These are phyloP conservation scores for Amblyjoppa fuscipennis DNA, from an alignment of 2,888 invertebrate species.

Conservation along the genomic window DNA sequence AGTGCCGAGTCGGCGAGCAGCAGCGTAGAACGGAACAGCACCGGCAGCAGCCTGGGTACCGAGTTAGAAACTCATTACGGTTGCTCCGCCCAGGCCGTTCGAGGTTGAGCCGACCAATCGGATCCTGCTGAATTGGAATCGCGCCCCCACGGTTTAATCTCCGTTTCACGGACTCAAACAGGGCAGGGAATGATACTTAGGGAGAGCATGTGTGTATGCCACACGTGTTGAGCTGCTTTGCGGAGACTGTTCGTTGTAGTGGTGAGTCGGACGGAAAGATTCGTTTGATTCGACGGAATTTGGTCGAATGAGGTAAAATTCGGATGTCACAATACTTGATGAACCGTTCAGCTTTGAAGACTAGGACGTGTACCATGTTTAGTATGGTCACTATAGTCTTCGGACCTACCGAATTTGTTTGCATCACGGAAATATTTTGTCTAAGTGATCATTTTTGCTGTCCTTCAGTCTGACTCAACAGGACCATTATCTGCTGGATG, in stretches of 20 bases:
- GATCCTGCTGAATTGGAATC: constrained; percentile 83
- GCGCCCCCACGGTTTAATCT: constrained; percentile 83
- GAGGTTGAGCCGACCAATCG: constrained; percentile 83
- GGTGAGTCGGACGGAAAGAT: neutral
- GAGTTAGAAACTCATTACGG: constrained; percentile 84
- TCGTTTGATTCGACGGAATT: neutral
- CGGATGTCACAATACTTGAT: neutral
- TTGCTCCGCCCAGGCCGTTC: constrained; percentile 84
- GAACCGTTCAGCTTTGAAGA: neutral
- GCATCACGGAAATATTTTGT: too few species aligned
- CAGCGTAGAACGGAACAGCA: constrained; percentile 64
- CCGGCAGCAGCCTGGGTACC: constrained; percentile 71
- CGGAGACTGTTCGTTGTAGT: neutral
- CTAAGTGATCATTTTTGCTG: too few species aligned
- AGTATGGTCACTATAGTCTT: too few species aligned
- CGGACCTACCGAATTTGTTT: too few species aligned
- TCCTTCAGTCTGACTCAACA: too few species aligned
- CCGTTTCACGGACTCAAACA: constrained; percentile 71
- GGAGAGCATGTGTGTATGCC: neutral
- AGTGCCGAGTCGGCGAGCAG: constrained; percentile 51
- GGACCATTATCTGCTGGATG: too few species aligned
- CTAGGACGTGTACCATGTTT: too few species aligned
- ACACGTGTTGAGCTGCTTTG: neutral
- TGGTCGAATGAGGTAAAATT: neutral
- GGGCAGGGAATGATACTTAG: constrained; percentile 9